Percentiles rank a stretch among this genome's conserved stretches.
Conservation (phyloP, 2,113 vertebrate genomes). For the Rutilus rutilus region DNA sequence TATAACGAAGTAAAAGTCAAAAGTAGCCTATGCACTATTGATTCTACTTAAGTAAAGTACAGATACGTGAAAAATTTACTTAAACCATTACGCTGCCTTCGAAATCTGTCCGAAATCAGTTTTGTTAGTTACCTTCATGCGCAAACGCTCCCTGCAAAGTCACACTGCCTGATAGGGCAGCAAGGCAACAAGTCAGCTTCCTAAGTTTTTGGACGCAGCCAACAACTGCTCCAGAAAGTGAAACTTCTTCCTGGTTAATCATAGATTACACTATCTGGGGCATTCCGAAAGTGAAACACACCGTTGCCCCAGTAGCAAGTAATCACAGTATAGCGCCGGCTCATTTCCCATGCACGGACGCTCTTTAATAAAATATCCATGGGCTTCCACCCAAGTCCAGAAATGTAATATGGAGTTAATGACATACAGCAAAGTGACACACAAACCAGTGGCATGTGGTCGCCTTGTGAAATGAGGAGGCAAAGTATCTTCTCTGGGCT, state of each 20-base stretch:
- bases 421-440: slow-evolving; percentile 44
- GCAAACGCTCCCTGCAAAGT: too few species aligned
- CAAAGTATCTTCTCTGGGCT: not conserved
- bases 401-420: slow-evolving; percentile 68
- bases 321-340: slow-evolving; percentile 63
- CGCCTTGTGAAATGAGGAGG: not conserved
- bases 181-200: too few species aligned
- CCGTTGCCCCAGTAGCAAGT: slow-evolving; percentile 73
- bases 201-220: not conserved
- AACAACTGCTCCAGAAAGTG: slow-evolving; percentile 70
- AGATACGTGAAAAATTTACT: too few species aligned
- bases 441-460: not conserved
- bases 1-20: too few species aligned
- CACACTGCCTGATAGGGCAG: too few species aligned
- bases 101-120: too few species aligned
- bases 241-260: slow-evolving; percentile 74
- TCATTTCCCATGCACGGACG: slow-evolving; percentile 66
- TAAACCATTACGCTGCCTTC: too few species aligned
- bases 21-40: too few species aligned
- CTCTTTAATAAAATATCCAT: slow-evolving; percentile 73
- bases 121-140: too few species aligned
- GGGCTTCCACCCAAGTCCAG: slow-evolving; percentile 62
- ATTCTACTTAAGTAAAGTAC: too few species aligned
- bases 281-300: slow-evolving; percentile 77
- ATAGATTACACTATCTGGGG: slow-evolving; percentile 81